These are phyloP conservation scores for Tipula confusa DNA, from an alignment of 2,888 invertebrate species.

Conservation along the genomic window DNA sequence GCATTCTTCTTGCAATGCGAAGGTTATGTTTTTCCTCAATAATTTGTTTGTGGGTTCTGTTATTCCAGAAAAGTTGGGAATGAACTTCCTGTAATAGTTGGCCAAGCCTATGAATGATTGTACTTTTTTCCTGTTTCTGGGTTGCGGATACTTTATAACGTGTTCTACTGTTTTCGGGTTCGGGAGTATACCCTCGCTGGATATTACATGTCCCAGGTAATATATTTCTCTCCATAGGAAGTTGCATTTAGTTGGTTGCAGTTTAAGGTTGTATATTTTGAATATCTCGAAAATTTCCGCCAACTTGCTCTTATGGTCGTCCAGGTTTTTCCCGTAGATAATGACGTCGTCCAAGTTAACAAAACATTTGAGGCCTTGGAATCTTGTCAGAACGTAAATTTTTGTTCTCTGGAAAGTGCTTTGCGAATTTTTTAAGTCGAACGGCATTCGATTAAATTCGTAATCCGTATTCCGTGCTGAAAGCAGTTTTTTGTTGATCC, in stretches of 20 bases:
- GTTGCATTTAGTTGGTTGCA: too few species aligned
- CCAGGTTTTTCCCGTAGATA: background rate
- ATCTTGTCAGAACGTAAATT: background rate
- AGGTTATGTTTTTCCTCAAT: background rate
- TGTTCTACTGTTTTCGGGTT: too few species aligned
- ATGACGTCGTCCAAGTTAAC: background rate
- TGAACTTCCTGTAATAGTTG: too few species aligned
- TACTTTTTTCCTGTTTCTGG: too few species aligned
- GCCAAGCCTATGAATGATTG: too few species aligned
- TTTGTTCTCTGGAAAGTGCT: background rate
- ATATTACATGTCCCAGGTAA: background rate
- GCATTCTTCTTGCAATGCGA: background rate
- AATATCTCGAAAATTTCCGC: background rate
- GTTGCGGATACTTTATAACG: too few species aligned
- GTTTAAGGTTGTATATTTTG: too few species aligned
- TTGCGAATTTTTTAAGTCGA: too few species aligned
- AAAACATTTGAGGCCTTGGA: background rate
- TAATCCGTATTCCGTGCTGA: background rate
- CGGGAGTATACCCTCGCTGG: background rate
- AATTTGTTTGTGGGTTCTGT: background rate
- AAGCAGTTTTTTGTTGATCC: background rate
- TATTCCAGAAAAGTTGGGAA: too few species aligned
- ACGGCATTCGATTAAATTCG: background rate
- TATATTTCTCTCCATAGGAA: background rate
- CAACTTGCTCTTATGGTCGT: too few species aligned